phyloP scores from a whole-genome alignment of 2,113 vertebrate species.

The Tinamus guttatus region DNA sequence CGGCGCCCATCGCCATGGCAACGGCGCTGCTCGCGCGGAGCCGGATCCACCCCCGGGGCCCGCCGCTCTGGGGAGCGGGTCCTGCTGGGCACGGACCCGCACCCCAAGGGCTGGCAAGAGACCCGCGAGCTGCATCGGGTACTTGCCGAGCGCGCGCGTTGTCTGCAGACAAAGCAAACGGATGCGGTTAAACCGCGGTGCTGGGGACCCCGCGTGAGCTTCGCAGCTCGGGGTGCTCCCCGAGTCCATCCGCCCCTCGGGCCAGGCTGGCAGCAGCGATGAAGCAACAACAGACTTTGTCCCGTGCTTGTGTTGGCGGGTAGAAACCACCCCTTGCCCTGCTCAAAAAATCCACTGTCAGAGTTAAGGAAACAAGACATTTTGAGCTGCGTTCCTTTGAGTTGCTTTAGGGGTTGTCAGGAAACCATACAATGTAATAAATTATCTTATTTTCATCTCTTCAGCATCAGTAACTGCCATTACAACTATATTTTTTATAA shows the following conservation, averaged over 20 bases:
- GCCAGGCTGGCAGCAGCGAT: not conserved
- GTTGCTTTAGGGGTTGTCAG: not conserved
- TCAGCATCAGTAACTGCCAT: not conserved
- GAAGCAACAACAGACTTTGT: not conserved
- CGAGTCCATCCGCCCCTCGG: not conserved
- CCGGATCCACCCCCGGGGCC: slow-evolving; percentile 42
- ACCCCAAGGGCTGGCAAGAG: not conserved
- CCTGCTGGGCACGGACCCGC: not conserved
- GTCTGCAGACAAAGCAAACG: slow-evolving; percentile 6
- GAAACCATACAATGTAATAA: not conserved
- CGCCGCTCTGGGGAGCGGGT: not conserved
- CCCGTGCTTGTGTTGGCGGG: not conserved
- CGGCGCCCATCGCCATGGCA: slow-evolving; percentile 68
- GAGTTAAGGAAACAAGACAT: not conserved
- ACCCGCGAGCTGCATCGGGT: not conserved
- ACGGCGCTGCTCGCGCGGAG: slow-evolving; percentile 54
- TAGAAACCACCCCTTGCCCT: not conserved
- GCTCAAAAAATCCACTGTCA: not conserved
- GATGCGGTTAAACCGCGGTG: not conserved
- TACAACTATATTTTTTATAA: not conserved
- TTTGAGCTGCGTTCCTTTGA: not conserved
- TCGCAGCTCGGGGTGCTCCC: not conserved
- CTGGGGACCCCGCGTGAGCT: no score
- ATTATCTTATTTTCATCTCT: not conserved
- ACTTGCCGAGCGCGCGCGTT: not conserved